Evolutionary conservation across 2,113 vertebrate species (phyloP).

Genomic region (Percopsis transmontana): DNA sequence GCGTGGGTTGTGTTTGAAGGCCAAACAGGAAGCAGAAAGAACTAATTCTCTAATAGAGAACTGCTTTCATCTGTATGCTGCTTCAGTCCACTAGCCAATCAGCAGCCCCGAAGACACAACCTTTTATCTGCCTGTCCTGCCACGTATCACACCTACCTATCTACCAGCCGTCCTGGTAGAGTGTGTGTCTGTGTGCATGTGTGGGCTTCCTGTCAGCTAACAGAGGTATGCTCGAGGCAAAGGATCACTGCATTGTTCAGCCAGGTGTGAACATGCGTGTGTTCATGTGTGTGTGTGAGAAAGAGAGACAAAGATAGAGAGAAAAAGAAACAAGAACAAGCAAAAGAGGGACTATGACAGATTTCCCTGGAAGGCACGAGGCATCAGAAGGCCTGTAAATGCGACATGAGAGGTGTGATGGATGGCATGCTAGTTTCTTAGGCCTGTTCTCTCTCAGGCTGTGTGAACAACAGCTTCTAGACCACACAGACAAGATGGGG

Average conservation of each 20-base stretch:
- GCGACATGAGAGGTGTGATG: constrained; percentile 59
- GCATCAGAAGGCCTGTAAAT: constrained; percentile 46
- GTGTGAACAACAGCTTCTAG: constrained; percentile 50
- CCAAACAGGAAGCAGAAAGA: constrained; percentile 13
- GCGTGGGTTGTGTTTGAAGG: constrained; percentile 1
- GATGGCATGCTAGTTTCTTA: constrained; percentile 47
- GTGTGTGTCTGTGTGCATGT: constrained; percentile 24
- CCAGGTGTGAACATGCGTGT: constrained; percentile 46
- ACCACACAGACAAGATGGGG: constrained; percentile 54
- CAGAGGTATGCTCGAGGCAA: constrained; percentile 47
- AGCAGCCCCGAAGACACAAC: constrained; percentile 41
- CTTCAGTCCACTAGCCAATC: constrained; percentile 46
- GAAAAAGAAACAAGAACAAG: neutral
- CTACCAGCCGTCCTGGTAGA: constrained; percentile 12
- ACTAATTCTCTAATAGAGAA: constrained; percentile 14
- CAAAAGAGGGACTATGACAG: constrained; percentile 37
- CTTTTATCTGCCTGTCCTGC: constrained; percentile 21
- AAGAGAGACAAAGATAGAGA: neutral
- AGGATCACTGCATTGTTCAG: constrained; percentile 45
- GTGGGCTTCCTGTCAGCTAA: constrained; percentile 37
- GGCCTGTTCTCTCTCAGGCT: constrained; percentile 42
- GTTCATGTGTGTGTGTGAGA: constrained; percentile 24
- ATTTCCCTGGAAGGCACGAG: constrained; percentile 47
- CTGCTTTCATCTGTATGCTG: constrained; percentile 1
- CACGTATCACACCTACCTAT: constrained; percentile 21